Evolutionary conservation across 2,888 invertebrate genomes (phyloP).

Genomic region (Nomada goodeniana): DNA sequence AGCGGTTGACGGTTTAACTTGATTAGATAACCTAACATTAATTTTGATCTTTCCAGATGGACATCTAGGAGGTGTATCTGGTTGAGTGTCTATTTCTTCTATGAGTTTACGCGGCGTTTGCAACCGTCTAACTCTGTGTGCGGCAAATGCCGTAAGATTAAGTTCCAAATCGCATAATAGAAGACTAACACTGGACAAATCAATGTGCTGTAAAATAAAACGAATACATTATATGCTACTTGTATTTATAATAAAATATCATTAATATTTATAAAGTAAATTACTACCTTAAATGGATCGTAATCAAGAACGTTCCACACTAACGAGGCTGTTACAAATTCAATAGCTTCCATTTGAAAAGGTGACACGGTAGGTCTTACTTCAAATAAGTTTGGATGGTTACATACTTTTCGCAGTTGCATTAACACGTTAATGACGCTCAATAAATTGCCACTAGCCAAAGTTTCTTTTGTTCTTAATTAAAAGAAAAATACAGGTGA

Average conservation of each 20-base stretch:
- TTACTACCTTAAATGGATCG: slow-evolving; percentile 89
- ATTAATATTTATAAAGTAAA: background rate
- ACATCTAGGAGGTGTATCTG: slow-evolving; percentile 87
- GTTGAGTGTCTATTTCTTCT: slow-evolving; percentile 88
- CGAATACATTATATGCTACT: slow-evolving; percentile 7
- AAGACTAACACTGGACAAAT: slow-evolving; percentile 88
- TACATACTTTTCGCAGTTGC: slow-evolving; percentile 99
- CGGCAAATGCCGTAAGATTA: slow-evolving; percentile 92
- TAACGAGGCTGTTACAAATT: slow-evolving; percentile 89
- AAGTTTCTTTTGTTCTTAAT: slow-evolving; percentile 94
- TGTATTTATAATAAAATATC: no score
- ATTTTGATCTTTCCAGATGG: slow-evolving; percentile 89
- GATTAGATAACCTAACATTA: slow-evolving; percentile 85
- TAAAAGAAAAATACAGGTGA: slow-evolving; percentile 17
- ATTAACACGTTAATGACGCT: slow-evolving; percentile 98
- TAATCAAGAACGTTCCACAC: slow-evolving; percentile 90
- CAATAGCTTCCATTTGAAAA: slow-evolving; percentile 93
- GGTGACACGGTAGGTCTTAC: slow-evolving; percentile 97
- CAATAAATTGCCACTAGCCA: slow-evolving; percentile 96
- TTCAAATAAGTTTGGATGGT: slow-evolving; percentile 99
- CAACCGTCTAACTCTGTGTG: slow-evolving; percentile 91
- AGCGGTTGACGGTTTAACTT: slow-evolving; percentile 75
- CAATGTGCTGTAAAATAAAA: slow-evolving; percentile 86
- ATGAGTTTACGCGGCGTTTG: slow-evolving; percentile 90
- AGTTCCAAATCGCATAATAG: slow-evolving; percentile 88